phyloP scores from a whole-genome alignment of 2,888 invertebrate genomes.

The Pelosia muscerda region DNA sequence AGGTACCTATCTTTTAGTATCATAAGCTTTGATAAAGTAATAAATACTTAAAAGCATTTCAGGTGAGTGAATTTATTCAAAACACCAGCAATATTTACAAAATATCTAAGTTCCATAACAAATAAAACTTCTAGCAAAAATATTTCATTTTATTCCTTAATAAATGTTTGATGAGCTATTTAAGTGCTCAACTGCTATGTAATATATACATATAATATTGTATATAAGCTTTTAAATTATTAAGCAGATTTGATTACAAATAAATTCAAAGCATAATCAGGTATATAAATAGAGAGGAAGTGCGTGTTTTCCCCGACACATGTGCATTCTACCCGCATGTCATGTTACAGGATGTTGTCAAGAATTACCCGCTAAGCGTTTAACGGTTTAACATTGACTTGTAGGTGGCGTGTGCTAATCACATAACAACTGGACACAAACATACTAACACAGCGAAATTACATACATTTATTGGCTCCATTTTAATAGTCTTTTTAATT shows the following conservation, averaged over 20 bases:
- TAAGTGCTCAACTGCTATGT: background rate
- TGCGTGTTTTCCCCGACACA: conserved; percentile 34
- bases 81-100: background rate
- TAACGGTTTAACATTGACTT: conserved; percentile 48
- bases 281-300: conserved; percentile 14
- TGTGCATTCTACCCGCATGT: conserved; percentile 44
- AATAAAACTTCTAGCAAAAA: background rate
- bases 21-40: background rate
- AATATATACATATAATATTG: no score
- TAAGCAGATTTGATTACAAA: background rate
- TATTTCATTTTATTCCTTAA: background rate
- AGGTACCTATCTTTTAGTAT: background rate
- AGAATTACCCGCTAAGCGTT: conserved; percentile 36
- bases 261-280: background rate
- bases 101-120: background rate
- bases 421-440: conserved; percentile 33
- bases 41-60: conserved; percentile 26
- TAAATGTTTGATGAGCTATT: background rate
- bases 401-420: conserved; percentile 53
- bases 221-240: no score
- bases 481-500: background rate
- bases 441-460: background rate
- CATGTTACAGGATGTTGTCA: conserved; percentile 45
- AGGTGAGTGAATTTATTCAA: background rate
- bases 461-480: background rate